Conservation (phyloP, 2,888 invertebrate genomes). For the Amorpha juglandis region DNA sequence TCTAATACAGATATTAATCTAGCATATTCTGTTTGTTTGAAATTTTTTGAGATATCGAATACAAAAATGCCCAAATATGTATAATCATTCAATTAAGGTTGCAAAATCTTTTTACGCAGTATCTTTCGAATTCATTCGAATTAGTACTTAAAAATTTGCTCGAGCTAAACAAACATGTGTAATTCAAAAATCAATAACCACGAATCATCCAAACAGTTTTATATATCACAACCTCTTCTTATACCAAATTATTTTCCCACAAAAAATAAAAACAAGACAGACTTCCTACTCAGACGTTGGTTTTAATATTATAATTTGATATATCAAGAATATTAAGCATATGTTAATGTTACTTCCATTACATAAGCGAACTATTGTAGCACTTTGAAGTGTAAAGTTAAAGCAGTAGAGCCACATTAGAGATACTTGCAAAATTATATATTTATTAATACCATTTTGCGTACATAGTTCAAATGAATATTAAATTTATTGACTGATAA, state of each 20-base stretch:
- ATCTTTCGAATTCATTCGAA: not conserved
- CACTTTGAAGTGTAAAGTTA: not conserved
- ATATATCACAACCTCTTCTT: slow-evolving; percentile 16
- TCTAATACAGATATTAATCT: not conserved
- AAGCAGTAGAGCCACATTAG: too few relatives aligned
- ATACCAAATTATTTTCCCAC: not conserved
- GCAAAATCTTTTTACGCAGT: too few relatives aligned
- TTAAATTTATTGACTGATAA: not conserved
- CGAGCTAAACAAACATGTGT: slow-evolving; percentile 14
- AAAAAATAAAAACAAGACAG: not conserved
- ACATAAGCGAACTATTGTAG: too few relatives aligned
- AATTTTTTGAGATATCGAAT: too few relatives aligned
- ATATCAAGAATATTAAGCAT: not conserved
- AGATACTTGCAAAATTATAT: too few relatives aligned
- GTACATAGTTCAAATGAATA: not conserved
- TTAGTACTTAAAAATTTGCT: not conserved
- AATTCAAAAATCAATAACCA: slow-evolving; percentile 1
- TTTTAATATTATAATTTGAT: not conserved
- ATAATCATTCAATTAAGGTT: too few relatives aligned
- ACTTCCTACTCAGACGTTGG: not conserved
- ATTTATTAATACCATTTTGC: too few relatives aligned
- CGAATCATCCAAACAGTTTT: not conserved
- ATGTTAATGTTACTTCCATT: not conserved
- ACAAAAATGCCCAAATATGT: too few relatives aligned
- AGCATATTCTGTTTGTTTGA: too few relatives aligned